Conservation (phyloP, 2,113 vertebrate genomes). For the Myotis lucifugus region DNA sequence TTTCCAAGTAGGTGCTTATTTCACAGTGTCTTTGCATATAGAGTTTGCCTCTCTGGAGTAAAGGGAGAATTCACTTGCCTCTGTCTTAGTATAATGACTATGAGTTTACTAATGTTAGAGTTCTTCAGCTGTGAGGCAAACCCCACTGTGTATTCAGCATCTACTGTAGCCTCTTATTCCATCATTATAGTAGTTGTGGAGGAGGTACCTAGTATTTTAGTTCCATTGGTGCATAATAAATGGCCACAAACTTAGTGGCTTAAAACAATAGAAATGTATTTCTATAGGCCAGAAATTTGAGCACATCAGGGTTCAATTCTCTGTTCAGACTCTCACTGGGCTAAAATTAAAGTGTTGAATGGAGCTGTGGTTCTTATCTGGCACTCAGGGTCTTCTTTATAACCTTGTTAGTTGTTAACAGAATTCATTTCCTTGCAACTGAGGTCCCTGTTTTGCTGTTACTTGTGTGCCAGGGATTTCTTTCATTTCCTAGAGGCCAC, state of each 20-base stretch:
- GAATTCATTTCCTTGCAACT: neutral
- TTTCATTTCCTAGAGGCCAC: neutral
- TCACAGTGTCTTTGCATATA: neutral
- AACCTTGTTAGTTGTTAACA: neutral
- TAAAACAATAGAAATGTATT: neutral
- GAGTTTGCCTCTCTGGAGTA: neutral
- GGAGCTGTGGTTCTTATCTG: neutral
- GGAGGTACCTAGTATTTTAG: neutral
- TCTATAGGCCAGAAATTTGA: neutral
- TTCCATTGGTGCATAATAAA: neutral
- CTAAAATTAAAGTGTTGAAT: neutral
- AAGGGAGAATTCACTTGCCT: neutral
- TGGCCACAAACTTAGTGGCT: neutral
- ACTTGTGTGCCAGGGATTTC: neutral
- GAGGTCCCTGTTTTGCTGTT: neutral
- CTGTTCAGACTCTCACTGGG: neutral
- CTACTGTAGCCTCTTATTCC: neutral
- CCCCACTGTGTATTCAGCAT: neutral
- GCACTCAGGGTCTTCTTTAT: too few species aligned
- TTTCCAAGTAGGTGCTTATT: neutral
- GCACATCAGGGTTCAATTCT: neutral
- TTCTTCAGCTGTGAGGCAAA: neutral
- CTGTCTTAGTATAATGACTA: neutral
- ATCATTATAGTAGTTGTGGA: neutral
- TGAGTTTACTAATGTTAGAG: neutral